Evolutionary conservation across 2,888 invertebrate species (phyloP).

Genomic region (Drosophila demipolita): DNA sequence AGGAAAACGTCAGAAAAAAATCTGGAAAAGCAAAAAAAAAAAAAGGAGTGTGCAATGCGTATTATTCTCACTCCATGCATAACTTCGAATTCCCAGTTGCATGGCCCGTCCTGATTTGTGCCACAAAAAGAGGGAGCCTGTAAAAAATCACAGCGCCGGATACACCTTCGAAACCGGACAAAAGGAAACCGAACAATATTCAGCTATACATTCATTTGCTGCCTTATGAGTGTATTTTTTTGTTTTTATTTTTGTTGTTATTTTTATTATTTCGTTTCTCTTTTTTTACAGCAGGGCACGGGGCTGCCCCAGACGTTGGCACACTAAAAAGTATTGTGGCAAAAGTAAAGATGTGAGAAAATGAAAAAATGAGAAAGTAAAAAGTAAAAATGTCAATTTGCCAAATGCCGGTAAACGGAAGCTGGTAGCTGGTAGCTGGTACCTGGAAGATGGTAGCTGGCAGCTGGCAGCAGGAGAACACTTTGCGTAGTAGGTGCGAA

Average conservation of each 20-base stretch:
- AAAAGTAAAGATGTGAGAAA: slow-evolving; percentile 40
- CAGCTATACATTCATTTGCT: slow-evolving; percentile 31
- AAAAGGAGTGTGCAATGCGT: slow-evolving; percentile 34
- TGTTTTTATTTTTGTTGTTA: slow-evolving; percentile 7
- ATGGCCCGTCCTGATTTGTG: slow-evolving; percentile 47
- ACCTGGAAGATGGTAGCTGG: slow-evolving; percentile 57
- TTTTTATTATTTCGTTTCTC: slow-evolving; percentile 5
- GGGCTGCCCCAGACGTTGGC: slow-evolving; percentile 12
- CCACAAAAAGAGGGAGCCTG: slow-evolving; percentile 14
- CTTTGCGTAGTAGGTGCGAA: slow-evolving; percentile 57
- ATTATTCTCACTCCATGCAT: slow-evolving; percentile 26
- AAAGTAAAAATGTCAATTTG: slow-evolving; percentile 77
- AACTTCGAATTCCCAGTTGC: slow-evolving; percentile 51
- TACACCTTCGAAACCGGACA: slow-evolving; percentile 45
- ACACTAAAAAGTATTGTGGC: slow-evolving; percentile 56
- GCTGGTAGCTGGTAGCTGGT: slow-evolving; percentile 27
- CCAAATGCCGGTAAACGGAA: slow-evolving; percentile 70
- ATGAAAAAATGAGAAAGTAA: slow-evolving; percentile 14
- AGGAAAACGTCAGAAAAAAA: slow-evolving; percentile 18
- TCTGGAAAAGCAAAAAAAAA: slow-evolving; percentile 9
- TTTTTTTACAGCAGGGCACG: slow-evolving; percentile 27
- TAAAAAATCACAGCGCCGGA: slow-evolving; percentile 12
- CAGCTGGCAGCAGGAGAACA: slow-evolving; percentile 23
- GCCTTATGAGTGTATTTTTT: slow-evolving; percentile 48
- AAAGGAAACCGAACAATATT: slow-evolving; percentile 33